Base-by-base conservation (phyloP, 2,797 vertebrate species). In the Mormyrus hasselquistii region DNA sequence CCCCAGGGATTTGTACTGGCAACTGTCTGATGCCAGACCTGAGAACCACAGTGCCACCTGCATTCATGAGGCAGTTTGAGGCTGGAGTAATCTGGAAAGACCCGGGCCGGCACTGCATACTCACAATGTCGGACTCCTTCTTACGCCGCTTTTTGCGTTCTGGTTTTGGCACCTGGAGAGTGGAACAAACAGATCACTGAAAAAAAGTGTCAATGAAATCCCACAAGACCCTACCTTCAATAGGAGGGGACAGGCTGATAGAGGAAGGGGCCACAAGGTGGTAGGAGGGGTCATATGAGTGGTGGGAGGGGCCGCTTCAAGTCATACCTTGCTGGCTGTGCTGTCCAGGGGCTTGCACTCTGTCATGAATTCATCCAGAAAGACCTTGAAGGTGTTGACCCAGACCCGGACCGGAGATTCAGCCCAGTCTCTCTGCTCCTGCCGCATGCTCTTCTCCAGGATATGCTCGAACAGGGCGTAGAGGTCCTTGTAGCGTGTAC, bases 331-430 rank as follows among this genome's bases (percentile, higher is more conserved):
- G 91, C 94, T 95, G 0, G 91, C 14, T 0, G 95, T 94, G 92
- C 93, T 96, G 90, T 99, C 96, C 93, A 96, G 88, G 65, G 97
- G 96, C 93, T 99, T 99, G 94, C 98, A 97, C 91, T 99, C 98
- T 0, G 96, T 97, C 97, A 99, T 98, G 88, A 99, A 99, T 94
- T 99, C 98, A 91, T 99, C 99, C 92, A 99, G 95, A 95, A 99
- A 99, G 85, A 99, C 97, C 93, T 99, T 99, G 88, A 99, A 99
- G 50, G 98, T 99, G 93, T 99, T 99, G 93, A 99, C 98, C 98
- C 99, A 99, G 87, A 99, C 99, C 93, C 96, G 97, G 82, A 99
- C 98, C 0, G 98, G 98, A 49, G 98, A 98, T 93, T 99, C 98
- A 47, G 96, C 97, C 98, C 98, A 99, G 93, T 97, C 97, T 88